Conservation (phyloP, 2,797 vertebrate genomes). For the Paguma larvata region DNA sequence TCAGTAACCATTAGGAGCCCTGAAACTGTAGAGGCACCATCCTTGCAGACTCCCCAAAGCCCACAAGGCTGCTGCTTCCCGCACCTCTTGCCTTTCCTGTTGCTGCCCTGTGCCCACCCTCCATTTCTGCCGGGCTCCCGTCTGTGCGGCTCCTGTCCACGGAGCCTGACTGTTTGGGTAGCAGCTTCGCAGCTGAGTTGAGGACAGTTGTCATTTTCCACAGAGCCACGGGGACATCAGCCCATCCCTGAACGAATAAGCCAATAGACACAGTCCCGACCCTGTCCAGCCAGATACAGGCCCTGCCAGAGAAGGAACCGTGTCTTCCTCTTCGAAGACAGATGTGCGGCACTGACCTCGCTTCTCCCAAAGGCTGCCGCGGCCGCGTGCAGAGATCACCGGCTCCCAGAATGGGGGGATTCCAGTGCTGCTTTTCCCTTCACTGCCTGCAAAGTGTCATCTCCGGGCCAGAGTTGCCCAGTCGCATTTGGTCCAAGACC, state of each 20-base stretch:
- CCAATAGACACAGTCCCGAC: neutral
- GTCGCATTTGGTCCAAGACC: neutral
- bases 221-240: neutral
- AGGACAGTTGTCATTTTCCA: neutral
- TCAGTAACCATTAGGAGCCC: neutral
- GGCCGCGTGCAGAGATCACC: neutral
- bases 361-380: neutral
- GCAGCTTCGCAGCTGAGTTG: neutral
- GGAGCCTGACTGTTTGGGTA: neutral
- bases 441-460: neutral
- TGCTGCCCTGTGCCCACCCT: neutral
- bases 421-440: neutral
- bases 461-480: neutral
- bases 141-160: neutral
- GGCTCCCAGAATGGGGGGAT: neutral
- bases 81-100: fast-evolving
- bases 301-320: neutral
- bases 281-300: neutral
- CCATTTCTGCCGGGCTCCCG: fast-evolving
- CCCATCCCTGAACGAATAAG: neutral
- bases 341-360: fast-evolving
- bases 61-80: neutral
- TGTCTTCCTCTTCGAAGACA: neutral
- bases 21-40: neutral
- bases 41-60: neutral